Evolutionary conservation across 2,888 invertebrate species (phyloP).

Genomic region (Alitta virens): DNA sequence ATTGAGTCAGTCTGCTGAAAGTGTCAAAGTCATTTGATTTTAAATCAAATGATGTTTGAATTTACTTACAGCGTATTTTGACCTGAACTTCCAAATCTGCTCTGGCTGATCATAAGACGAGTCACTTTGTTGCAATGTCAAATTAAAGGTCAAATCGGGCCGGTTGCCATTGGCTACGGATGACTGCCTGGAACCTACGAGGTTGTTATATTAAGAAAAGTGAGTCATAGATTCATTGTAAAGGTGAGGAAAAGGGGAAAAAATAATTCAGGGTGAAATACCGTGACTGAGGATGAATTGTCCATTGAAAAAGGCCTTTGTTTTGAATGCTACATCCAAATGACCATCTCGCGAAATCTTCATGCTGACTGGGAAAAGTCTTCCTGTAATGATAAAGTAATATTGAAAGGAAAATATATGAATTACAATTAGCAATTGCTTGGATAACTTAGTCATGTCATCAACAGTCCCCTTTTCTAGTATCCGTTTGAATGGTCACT

Average conservation of each 20-base stretch:
- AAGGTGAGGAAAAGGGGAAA: no score
- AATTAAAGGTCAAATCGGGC: conserved; percentile 46
- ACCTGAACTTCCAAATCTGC: conserved; percentile 54
- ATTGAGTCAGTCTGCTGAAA: no score
- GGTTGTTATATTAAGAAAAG: background rate
- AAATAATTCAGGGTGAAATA: no score
- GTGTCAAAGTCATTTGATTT: no score
- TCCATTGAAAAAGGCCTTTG: conserved; percentile 51
- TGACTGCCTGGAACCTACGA: conserved; percentile 34
- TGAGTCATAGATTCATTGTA: conserved; percentile 6
- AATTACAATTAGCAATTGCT: no score
- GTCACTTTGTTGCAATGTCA: conserved; percentile 45
- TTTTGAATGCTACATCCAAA: conserved; percentile 50
- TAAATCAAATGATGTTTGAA: no score
- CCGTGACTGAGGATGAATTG: conserved; percentile 52
- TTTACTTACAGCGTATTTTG: conserved; percentile 53
- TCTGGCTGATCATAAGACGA: conserved; percentile 50
- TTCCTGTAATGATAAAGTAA: no score
- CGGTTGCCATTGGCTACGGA: conserved; percentile 46
- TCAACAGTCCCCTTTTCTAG: no score
- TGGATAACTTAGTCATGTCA: no score
- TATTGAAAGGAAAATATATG: no score
- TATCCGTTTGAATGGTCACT: no score
- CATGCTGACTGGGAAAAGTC: conserved; percentile 53
- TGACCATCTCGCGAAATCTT: conserved; percentile 49